Percentiles rank a stretch among this genome's conserved stretches.
Conservation (phyloP, 1,140 invertebrate species). For the Augochlora pura region DNA sequence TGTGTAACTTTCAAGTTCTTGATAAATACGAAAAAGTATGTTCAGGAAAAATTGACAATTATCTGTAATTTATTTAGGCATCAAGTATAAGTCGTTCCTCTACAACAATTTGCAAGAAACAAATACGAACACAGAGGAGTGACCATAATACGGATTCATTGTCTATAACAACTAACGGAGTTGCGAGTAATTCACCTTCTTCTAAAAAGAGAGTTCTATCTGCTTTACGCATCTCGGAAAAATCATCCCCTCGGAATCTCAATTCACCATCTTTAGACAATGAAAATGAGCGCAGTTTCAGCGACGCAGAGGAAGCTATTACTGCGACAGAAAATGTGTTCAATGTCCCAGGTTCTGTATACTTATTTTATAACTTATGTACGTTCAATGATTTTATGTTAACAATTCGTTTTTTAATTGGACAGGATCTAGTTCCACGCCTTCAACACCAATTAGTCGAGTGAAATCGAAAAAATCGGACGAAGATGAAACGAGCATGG, state of each 20-base stretch:
- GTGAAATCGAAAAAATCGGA: conserved; percentile 73
- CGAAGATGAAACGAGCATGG: conserved; percentile 73
- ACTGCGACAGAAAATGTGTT: conserved; percentile 72
- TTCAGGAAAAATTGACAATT: neutral
- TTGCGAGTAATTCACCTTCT: conserved; percentile 68
- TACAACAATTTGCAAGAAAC: conserved; percentile 67
- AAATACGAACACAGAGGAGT: conserved; percentile 64
- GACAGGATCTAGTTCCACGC: conserved; percentile 69
- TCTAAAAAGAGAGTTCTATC: conserved; percentile 68
- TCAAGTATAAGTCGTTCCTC: conserved; percentile 67
- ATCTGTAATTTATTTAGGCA: conserved; percentile 30
- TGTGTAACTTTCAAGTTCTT: neutral
- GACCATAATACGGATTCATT: conserved; percentile 67
- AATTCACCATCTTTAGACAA: conserved; percentile 70
- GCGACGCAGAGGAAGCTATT: conserved; percentile 78
- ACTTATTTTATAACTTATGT: neutral
- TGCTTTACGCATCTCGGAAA: conserved; percentile 66
- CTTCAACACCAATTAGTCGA: conserved; percentile 74
- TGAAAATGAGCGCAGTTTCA: conserved; percentile 75
- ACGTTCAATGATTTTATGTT: neutral
- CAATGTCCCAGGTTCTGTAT: conserved; percentile 69
- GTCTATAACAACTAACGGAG: conserved; percentile 74
- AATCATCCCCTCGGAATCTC: conserved; percentile 66
- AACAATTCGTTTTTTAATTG: conserved; percentile 23
- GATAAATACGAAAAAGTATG: neutral